Base-by-base conservation (phyloP, 2,888 invertebrate genomes). In the Malachius bipustulatus region DNA sequence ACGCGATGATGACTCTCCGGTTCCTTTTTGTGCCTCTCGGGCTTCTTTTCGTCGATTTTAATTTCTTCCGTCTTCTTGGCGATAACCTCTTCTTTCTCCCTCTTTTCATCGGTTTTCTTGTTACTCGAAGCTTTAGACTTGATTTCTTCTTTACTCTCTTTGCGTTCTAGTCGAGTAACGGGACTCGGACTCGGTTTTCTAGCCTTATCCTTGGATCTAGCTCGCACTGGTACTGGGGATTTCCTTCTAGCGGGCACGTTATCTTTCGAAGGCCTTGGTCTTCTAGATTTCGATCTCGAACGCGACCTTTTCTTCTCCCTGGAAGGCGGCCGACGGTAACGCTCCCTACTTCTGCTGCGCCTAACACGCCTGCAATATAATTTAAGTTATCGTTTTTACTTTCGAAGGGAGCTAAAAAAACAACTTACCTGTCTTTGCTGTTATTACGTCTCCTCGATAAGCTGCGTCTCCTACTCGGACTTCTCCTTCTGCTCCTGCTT, bases 61-160 rank as follows among this genome's bases (percentile, higher is more conserved):
- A 51, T 63, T 13, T 50, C 51, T 14, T 64, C 65, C 14, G 65
- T 65, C 39, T 64, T 67, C 4, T 66, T 65, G 4, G 64, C 58
- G 16, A 60, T 58, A 10, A 51, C 50, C 16, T 34, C 31, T 4
- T 55, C 34, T 61, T 63, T 41, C 31, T 30, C 42, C 32, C 37
- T 38, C 45, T 45, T 46, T 35, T 51, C 49, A 36, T 53, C 55
- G 39, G 45, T 50, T 43, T 48, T 51, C 43, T 44, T 41, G 31
- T 39, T 37, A 26, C 42, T 37, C 26, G 43, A 33, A 29, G 42
- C 29, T 14, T 37, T 45, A 16, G 39, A 34, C 28, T 42, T n/a
- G 60, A 50, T 41, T 66, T 68, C 14, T 64, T 64, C 30, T 30
- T 12, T 43, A 44, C 36, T 48, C 31, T 49, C 51, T 32, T 48